Evolutionary conservation across 2,113 vertebrate species (phyloP).

Genomic region (Ammospiza nelsoni): DNA sequence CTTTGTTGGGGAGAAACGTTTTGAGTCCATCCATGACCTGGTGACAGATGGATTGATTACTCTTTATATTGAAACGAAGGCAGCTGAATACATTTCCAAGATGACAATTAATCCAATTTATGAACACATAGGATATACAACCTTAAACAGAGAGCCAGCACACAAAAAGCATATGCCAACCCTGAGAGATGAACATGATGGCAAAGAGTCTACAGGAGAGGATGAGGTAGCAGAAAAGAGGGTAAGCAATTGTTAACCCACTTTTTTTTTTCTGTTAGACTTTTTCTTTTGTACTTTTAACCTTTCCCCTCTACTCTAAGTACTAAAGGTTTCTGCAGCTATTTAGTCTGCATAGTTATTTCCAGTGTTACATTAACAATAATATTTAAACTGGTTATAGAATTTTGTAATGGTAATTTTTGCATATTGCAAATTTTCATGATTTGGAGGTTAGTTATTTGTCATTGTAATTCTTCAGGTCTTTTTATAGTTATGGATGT

Average conservation of each 20-base stretch:
- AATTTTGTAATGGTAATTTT: neutral
- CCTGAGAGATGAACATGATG: conserved; percentile 85
- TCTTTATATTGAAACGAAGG: conserved; percentile 90
- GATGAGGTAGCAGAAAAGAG: conserved; percentile 87
- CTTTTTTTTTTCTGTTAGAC: conserved; percentile 62
- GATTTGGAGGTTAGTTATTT: conserved; percentile 2
- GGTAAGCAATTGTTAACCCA: conserved; percentile 83
- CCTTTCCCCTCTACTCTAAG: neutral
- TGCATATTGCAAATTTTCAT: neutral
- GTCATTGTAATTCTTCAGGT: neutral
- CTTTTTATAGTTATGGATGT: neutral
- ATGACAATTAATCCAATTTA: conserved; percentile 92
- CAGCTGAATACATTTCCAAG: conserved; percentile 89
- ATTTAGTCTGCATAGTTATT: neutral
- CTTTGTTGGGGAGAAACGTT: conserved; percentile 89
- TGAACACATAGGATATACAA: conserved; percentile 91
- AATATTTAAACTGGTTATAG: neutral
- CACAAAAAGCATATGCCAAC: conserved; percentile 87
- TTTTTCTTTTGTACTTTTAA: conserved; percentile 40
- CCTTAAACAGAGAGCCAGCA: conserved; percentile 93
- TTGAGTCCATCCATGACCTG: conserved; percentile 89
- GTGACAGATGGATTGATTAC: conserved; percentile 90
- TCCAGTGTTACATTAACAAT: neutral
- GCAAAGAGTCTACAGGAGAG: conserved; percentile 82
- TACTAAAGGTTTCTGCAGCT: conserved; percentile 5